phyloP scores from a whole-genome alignment of 2,797 vertebrate species.

The Rhynchotus rufescens region DNA sequence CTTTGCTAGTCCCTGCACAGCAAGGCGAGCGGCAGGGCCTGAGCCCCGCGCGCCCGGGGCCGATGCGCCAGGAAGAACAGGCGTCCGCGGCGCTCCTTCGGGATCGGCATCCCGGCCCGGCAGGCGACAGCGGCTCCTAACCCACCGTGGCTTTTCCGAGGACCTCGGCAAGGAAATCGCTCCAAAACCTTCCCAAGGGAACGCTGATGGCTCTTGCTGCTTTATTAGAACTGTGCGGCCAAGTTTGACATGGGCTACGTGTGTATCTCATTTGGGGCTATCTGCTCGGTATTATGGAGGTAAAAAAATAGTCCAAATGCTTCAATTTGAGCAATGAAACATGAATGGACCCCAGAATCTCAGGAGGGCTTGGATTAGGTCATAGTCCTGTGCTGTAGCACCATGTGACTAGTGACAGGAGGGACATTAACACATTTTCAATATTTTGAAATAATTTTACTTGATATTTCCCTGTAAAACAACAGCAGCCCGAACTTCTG shows the following conservation, averaged over 20 bases:
- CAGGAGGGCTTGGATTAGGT: neutral
- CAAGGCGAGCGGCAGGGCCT: accelerated
- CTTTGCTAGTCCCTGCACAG: neutral
- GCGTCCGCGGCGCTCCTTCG: neutral
- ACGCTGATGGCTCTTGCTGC: neutral
- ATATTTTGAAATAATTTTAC: neutral
- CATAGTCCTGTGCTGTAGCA: accelerated
- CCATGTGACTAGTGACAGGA: neutral
- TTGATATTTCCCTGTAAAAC: neutral
- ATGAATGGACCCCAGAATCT: accelerated
- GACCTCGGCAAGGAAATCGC: neutral
- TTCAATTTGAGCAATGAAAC: neutral
- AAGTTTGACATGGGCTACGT: neutral
- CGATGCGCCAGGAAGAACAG: neutral
- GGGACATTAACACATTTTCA: neutral
- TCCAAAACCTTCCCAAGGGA: neutral
- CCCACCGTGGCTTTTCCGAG: neutral
- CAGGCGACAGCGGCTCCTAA: neutral
- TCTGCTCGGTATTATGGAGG: neutral
- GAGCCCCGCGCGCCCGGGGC: neutral
- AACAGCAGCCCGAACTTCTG: neutral
- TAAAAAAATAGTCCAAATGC: no score
- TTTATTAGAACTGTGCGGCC: neutral
- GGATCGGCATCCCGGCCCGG: accelerated
- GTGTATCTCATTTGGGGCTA: neutral